phyloP scores from a whole-genome alignment of 2,113 vertebrate species.

The Phasianus colchicus region DNA sequence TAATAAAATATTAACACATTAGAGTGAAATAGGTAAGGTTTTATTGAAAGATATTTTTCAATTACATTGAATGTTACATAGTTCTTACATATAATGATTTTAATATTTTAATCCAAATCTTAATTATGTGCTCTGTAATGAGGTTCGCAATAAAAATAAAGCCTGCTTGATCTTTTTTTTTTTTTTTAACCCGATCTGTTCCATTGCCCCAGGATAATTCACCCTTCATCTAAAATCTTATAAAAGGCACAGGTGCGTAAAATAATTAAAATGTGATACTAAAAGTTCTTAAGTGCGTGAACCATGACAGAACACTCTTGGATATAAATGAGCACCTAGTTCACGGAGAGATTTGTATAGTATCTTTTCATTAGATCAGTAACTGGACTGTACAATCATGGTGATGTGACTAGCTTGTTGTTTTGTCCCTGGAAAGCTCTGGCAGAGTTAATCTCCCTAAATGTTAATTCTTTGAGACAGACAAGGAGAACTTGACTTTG shows the following conservation, averaged over 20 bases:
- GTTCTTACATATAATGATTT: neutral
- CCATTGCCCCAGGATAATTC: neutral
- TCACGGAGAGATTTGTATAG: neutral
- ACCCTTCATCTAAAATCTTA: neutral
- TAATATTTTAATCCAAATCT: neutral
- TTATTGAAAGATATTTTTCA: neutral
- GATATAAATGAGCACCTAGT: neutral
- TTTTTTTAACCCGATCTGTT: neutral
- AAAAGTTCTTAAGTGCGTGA: neutral
- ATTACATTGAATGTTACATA: neutral
- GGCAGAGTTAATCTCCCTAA: neutral
- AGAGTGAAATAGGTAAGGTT: neutral
- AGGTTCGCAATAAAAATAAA: neutral
- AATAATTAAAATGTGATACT: conserved; percentile 28
- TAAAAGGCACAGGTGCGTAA: neutral
- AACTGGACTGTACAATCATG: neutral
- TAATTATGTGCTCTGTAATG: neutral
- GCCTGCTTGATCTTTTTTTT: neutral
- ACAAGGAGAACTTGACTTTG: neutral
- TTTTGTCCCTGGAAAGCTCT: neutral
- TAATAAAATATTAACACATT: neutral
- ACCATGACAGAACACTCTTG: neutral
- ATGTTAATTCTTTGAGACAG: neutral
- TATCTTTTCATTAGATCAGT: neutral
- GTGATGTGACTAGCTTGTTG: neutral